A percentile compares a stretch with the other conserved stretches of the same genome.
These are phyloP conservation scores for Oryzias dopingdopingensis DNA, from an alignment of 2,797 vertebrate species.

Conservation along the genomic window DNA sequence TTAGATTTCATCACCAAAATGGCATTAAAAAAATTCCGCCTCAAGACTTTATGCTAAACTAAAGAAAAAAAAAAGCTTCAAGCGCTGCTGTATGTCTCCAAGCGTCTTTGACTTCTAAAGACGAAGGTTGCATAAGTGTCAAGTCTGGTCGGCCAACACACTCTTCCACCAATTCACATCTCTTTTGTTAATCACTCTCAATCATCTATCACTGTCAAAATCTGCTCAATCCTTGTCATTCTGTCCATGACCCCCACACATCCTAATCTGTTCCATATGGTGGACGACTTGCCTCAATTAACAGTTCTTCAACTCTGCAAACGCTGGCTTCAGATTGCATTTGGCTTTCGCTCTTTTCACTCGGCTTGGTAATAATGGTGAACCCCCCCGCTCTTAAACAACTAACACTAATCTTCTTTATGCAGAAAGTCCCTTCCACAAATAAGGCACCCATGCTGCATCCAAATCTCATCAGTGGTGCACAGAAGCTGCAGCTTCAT, in stretches of 20 bases:
- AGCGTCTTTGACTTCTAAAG: slow-evolving; percentile 38
- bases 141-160: slow-evolving; percentile 39
- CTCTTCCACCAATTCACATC: slow-evolving; percentile 37
- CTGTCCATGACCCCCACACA: slow-evolving; percentile 61
- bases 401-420: slow-evolving; percentile 85
- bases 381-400: slow-evolving; percentile 76
- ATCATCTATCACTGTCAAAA: slow-evolving; percentile 65
- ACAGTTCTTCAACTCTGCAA: slow-evolving; percentile 59
- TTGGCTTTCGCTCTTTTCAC: slow-evolving; percentile 58
- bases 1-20: slow-evolving; percentile 60
- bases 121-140: slow-evolving; percentile 26
- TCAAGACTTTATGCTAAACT: too few species aligned
- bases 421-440: slow-evolving; percentile 66
- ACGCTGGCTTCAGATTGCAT: slow-evolving; percentile 51
- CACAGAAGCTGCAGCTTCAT: slow-evolving; percentile 41
- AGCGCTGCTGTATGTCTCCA: slow-evolving; percentile 18
- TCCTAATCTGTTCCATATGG: slow-evolving; percentile 82
- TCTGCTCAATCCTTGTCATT: slow-evolving; percentile 71
- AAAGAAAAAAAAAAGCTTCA: neutral
- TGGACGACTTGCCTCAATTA: slow-evolving; percentile 67
- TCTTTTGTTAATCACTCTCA: slow-evolving; percentile 70
- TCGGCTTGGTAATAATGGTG: slow-evolving; percentile 78
- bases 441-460: slow-evolving; percentile 60
- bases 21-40: neutral
- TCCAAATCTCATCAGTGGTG: slow-evolving; percentile 51